These are phyloP conservation scores for Idris sp. DNA, from an alignment of 1,140 invertebrate species.

Conservation along the genomic window DNA sequence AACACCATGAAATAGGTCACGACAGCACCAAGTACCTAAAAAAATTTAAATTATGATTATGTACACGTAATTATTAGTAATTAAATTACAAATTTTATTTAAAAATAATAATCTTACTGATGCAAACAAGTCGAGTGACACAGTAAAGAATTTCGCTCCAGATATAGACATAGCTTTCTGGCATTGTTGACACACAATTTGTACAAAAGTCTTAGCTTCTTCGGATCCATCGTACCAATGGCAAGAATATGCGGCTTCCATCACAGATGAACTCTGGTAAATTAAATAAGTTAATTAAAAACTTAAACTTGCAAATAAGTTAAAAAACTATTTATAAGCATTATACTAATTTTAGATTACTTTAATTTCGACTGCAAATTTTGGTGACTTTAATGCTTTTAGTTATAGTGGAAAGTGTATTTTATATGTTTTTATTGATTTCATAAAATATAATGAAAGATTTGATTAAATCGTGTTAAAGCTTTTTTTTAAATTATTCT, in stretches of 20 bases:
- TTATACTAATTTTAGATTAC: no score
- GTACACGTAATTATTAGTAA: no score
- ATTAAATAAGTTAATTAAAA: conserved; percentile 4
- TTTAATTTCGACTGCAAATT: no score
- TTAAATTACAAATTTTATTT: conserved; percentile 26
- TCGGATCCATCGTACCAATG: conserved; percentile 93
- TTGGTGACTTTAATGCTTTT: no score
- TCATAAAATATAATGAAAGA: no score
- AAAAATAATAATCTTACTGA: conserved; percentile 88
- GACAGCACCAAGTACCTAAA: conserved; percentile 89
- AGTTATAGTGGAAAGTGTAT: no score
- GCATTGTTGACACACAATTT: conserved; percentile 93
- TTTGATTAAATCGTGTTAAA: no score
- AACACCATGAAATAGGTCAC: conserved; percentile 95
- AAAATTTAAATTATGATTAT: conserved; percentile 7
- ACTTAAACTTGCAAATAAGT: no score
- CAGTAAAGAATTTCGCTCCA: conserved; percentile 91
- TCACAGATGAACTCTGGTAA: conserved; percentile 88
- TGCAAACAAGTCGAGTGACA: conserved; percentile 90
- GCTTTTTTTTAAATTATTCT: no score
- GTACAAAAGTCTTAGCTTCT: conserved; percentile 91
- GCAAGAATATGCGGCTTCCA: conserved; percentile 92
- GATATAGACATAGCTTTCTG: conserved; percentile 92
- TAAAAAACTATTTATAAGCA: no score
- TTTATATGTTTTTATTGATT: no score